These are phyloP conservation scores for Orchestes rusci DNA, from an alignment of 2,888 invertebrate species.

Conservation along the genomic window DNA sequence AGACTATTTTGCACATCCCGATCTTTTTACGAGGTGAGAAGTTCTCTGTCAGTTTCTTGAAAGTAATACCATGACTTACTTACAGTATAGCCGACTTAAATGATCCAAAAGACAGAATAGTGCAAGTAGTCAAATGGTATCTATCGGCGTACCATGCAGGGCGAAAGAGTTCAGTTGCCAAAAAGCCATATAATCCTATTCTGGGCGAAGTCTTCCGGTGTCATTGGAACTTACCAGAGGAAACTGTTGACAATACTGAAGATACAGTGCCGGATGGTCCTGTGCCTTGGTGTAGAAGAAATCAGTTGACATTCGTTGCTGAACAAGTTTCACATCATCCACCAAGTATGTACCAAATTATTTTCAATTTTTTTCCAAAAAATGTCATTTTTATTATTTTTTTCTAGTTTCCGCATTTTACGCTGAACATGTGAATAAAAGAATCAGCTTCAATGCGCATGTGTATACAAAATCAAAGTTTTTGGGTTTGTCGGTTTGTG, in stretches of 20 bases:
- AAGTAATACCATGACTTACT: background rate
- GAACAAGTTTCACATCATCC: slow-evolving; percentile 99
- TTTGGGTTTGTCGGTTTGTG: slow-evolving; percentile 94
- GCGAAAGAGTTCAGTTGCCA: slow-evolving; percentile 92
- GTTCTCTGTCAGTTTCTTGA: background rate
- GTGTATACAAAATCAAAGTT: slow-evolving; percentile 99
- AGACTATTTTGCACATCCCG: slow-evolving; percentile 99
- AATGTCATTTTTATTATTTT: no score
- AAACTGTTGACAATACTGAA: slow-evolving; percentile 17
- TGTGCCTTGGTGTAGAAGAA: slow-evolving; percentile 80
- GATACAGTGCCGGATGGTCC: slow-evolving; percentile 69
- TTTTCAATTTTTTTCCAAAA: background rate
- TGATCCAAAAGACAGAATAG: slow-evolving; percentile 82
- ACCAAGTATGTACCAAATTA: slow-evolving; percentile 58
- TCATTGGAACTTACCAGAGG: slow-evolving; percentile 64
- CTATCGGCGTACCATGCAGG: slow-evolving; percentile 98
- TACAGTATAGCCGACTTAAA: slow-evolving; percentile 81
- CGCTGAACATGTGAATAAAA: slow-evolving; percentile 88
- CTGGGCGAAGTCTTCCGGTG: slow-evolving; percentile 94
- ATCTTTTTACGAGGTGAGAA: slow-evolving; percentile 80
- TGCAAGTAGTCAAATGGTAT: slow-evolving; percentile 95
- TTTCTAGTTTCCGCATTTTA: slow-evolving; percentile 97
- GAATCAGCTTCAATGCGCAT: slow-evolving; percentile 88
- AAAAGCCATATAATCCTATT: slow-evolving; percentile 98
- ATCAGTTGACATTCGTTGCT: slow-evolving; percentile 89